Evolutionary conservation across 92 coral and sea anemone genomes (phyloP), one percentile per base, ranked within the genome.

Genomic region (Porites lobata): DNA sequence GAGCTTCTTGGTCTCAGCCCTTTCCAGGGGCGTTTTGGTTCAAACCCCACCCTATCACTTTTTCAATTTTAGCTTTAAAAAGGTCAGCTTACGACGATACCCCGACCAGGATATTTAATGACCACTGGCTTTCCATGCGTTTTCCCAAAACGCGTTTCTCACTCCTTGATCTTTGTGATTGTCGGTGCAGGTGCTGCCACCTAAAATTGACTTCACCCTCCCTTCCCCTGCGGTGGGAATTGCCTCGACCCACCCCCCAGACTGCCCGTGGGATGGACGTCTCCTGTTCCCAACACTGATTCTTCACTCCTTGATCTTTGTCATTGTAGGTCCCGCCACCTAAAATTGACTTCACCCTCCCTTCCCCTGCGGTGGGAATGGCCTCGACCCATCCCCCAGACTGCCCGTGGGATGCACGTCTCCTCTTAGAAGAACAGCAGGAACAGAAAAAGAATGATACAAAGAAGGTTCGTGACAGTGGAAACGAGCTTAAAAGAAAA

Each of bases 361-460:
- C 99, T 75, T 97, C 99, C 85, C 99, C 99, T n/a, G 83, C 96
- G 18, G 96, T 97, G 82, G 98, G 99, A 29, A 72, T 88, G 76
- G 88, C 93, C 56, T 91, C 95, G n/a, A 92, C 93, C 19, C 98
- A 92, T 69, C 98, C 94, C 26, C 99, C 99, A 51, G 99, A 97
- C 76, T 92, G 96, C 65, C 99, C 99, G 17, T 97, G 99, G 99
- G 98, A 97, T 88, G 94, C 99, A 5, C 87, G 81, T 53, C 94
- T 86, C 76, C 90, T 94, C 64, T 81, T 97, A 58, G 98, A 96
- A 51, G 98, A 97, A 68, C 98, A 94, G 79, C 93, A 93, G 76
- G 94, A 87, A 10, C 77, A 91, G 72, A 89, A 90, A 77, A 86
- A 93, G 32, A 91, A 91, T 68, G 93, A 92, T 72, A 92, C 92